Percentiles rank a stretch among this genome's conserved stretches.
phyloP scores from a whole-genome alignment of 2,888 invertebrate genomes.

The Neoitamus cyanurus region DNA sequence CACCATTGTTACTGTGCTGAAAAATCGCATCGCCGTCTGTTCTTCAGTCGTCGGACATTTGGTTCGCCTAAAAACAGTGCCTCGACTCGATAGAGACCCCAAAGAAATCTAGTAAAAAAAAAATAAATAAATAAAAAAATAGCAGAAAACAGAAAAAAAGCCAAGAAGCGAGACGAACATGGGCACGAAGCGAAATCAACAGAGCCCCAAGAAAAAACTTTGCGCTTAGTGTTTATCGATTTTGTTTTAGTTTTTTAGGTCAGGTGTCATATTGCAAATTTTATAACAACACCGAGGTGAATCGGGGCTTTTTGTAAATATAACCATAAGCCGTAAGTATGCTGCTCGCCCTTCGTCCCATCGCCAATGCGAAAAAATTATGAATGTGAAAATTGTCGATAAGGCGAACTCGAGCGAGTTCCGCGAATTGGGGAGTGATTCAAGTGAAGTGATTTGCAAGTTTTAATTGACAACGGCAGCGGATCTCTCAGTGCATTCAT shows the following conservation, averaged over 20 bases:
- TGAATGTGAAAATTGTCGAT: not conserved
- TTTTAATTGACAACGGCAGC: not conserved
- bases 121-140: not conserved
- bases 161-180: not conserved
- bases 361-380: not conserved
- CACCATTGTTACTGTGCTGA: not conserved
- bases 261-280: conserved; percentile 48
- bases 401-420: not conserved
- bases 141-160: not conserved
- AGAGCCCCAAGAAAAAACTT: not conserved
- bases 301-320: conserved; percentile 26
- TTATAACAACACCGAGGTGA: conserved; percentile 35
- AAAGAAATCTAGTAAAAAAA: not conserved
- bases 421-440: not conserved
- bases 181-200: not conserved
- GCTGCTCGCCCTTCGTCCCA: not conserved
- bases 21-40: not conserved
- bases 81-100: not conserved
- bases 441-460: not conserved
- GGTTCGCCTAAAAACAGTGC: not conserved
- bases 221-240: conserved; percentile 51
- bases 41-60: not conserved
- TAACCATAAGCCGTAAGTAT: conserved; percentile 10
- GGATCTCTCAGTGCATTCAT: not conserved
- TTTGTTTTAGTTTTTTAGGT: conserved; percentile 51